phyloP scores from a whole-genome alignment of 1,140 invertebrate genomes.

The Coboldia fuscipes region DNA sequence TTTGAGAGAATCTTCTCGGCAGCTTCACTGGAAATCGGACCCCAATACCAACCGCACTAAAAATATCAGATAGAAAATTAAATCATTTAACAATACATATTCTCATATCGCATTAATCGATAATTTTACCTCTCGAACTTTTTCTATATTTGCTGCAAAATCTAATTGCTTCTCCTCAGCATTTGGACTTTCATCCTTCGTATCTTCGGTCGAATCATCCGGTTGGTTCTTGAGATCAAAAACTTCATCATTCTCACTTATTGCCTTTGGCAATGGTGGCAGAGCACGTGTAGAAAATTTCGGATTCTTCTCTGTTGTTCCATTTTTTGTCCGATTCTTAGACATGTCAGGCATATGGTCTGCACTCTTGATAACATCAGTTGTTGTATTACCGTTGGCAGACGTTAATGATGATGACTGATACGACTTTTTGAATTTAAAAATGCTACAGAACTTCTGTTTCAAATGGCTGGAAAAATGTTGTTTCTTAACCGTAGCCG shows the following conservation, averaged over 20 bases:
- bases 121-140: slow-evolving; percentile 75
- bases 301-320: slow-evolving; percentile 24
- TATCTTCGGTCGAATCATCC: neutral
- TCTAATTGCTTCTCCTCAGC: slow-evolving; percentile 29
- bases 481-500: slow-evolving; percentile 14
- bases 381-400: neutral
- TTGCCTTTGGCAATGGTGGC: slow-evolving; percentile 45
- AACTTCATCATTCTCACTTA: slow-evolving; percentile 12
- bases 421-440: slow-evolving; percentile 42
- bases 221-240: neutral
- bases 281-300: slow-evolving; percentile 40
- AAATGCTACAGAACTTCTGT: slow-evolving; percentile 66
- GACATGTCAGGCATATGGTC: neutral
- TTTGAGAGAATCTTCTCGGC: slow-evolving; percentile 84
- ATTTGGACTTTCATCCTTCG: slow-evolving; percentile 11
- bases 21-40: slow-evolving; percentile 80
- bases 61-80: slow-evolving; percentile 9
- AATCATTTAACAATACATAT: neutral
- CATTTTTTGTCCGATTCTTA: slow-evolving; percentile 2
- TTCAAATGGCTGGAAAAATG: slow-evolving; percentile 28
- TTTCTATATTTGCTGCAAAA: slow-evolving; percentile 79
- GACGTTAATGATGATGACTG: slow-evolving; percentile 10
- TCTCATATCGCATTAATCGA: slow-evolving; percentile 1
- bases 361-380: neutral
- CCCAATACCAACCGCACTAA: slow-evolving; percentile 97